A percentile compares a stretch with the other conserved stretches of the same genome.
Conservation (phyloP, 2,113 vertebrate genomes). For the Neogobius melanostomus region DNA sequence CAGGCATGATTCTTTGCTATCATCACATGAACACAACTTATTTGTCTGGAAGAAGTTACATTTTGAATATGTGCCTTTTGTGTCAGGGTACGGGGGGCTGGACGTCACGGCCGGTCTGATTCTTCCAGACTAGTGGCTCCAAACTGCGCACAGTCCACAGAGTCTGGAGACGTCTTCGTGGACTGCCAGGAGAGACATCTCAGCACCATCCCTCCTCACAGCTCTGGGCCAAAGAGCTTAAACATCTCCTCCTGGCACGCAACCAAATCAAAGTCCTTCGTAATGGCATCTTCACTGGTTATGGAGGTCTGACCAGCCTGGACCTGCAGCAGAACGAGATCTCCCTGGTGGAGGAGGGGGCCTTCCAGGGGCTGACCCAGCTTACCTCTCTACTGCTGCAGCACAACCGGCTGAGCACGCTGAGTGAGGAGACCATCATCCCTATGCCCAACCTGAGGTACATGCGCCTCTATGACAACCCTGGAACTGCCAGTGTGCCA, state of each 20-base stretch:
- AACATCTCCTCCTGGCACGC: conserved; percentile 88
- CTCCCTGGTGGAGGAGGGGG: conserved; percentile 81
- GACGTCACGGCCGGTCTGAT: conserved; percentile 61
- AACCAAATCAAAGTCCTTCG: conserved; percentile 80
- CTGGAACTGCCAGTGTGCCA: conserved; percentile 86
- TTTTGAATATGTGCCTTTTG: not conserved
- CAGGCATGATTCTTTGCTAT: too few species aligned
- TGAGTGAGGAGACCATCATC: conserved; percentile 88
- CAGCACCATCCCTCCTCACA: conserved; percentile 69
- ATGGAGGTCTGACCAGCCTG: conserved; percentile 79
- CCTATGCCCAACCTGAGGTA: conserved; percentile 82
- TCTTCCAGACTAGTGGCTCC: conserved; percentile 69
- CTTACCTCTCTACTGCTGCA: conserved; percentile 92
- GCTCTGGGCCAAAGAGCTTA: conserved; percentile 82
- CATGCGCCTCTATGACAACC: conserved; percentile 91
- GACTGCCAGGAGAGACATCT: conserved; percentile 89
- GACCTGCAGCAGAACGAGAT: conserved; percentile 96
- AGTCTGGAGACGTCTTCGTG: conserved; percentile 83
- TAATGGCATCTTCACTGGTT: conserved; percentile 57
- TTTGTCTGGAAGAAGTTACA: not conserved
- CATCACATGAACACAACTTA: not conserved
- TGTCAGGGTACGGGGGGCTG: conserved; percentile 51
- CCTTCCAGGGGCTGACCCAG: conserved; percentile 85
- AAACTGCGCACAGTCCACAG: conserved; percentile 81
- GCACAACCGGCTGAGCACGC: conserved; percentile 85